A percentile compares a stretch with the other conserved stretches of the same genome.
Conservation (phyloP, 1,140 invertebrate species). For the Pseudomyrmex gracilis region DNA sequence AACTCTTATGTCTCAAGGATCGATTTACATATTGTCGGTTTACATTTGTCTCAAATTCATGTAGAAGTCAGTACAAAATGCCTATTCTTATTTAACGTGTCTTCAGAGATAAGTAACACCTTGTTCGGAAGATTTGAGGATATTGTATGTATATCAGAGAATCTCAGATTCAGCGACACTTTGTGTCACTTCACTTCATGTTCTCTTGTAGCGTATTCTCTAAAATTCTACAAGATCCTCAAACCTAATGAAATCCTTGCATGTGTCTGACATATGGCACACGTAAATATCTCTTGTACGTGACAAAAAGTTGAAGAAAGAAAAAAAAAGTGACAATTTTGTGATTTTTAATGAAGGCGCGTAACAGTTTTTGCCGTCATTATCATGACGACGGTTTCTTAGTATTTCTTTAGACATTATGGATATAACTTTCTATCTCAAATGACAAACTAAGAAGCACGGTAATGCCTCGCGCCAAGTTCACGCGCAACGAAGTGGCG, state of each 20-base stretch:
- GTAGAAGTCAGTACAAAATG: not conserved
- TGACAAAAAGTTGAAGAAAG: slow-evolving; percentile 31
- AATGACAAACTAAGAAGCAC: not conserved
- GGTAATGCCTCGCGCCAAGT: not conserved
- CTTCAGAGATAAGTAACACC: too few relatives aligned
- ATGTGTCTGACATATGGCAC: slow-evolving; percentile 16
- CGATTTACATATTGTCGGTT: too few relatives aligned
- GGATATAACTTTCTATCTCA: slow-evolving; percentile 11
- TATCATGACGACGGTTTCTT: slow-evolving; percentile 62
- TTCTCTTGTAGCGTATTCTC: not conserved
- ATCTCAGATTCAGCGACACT: too few relatives aligned
- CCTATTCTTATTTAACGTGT: not conserved
- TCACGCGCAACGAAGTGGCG: too few relatives aligned
- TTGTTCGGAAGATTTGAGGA: too few relatives aligned
- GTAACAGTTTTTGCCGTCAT: slow-evolving; percentile 59
- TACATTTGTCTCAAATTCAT: not conserved
- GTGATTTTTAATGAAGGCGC: slow-evolving; percentile 40
- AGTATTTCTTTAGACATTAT: slow-evolving; percentile 51
- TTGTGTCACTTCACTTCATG: too few relatives aligned
- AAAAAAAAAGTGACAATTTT: slow-evolving; percentile 35
- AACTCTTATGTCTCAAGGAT: too few relatives aligned
- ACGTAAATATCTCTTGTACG: slow-evolving; percentile 40
- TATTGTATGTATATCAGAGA: too few relatives aligned
- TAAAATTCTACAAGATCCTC: not conserved
- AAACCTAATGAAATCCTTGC: not conserved